Base-by-base conservation (phyloP, 2,888 invertebrate species). In the Agonopterix arenella region DNA sequence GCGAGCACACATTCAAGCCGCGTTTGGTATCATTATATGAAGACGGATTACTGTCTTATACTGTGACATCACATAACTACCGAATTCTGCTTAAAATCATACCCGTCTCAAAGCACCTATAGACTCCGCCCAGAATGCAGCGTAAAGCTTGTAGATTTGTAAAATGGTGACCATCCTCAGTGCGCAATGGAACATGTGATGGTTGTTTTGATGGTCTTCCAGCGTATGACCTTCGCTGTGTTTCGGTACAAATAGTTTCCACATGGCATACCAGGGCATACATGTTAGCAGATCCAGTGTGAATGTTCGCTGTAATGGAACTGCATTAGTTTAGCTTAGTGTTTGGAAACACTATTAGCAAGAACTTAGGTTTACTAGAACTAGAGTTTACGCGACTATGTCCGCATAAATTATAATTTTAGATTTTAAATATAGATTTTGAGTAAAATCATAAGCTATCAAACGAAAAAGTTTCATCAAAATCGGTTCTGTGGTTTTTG, bases 231-330 rank as follows among this genome's bases (percentile, higher is more conserved):
- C 62, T 65, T 85, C 85, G 38, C 73, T 61, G 52, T 89, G 84
- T 44, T 76, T 76, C 1, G 81, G 78, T 2, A 79, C 64, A 42
- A 84, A 67, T 8, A 81, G 40, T 49, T 66, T 72, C 72, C 78
- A 76, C 4, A 84, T 1, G 0, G 73, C 66, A 50, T 89, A 88
- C 86, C 90, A 90, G 2, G 90, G 90, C 41, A 90, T 84, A 57
- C 84, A 83, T 8, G 84, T 79, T 1, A 90, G 16, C 1, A 90
- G 68, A 59, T 90, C 90, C 8, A 86, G 47, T 11, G 76, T 44
- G 54, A 90, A 90, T 42, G 80, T 67, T 7, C 85, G 77, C 81
- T 89, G 63, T 46, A 78, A 76, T 40, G n/a, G 1, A 40, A 4
- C 4, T 5, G 28, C 28, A 28, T 7, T 28, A 28, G 28, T 28